Evolutionary conservation across 1,140 invertebrate genomes (phyloP).

Genomic region (Leguminivora glycinivorella): DNA sequence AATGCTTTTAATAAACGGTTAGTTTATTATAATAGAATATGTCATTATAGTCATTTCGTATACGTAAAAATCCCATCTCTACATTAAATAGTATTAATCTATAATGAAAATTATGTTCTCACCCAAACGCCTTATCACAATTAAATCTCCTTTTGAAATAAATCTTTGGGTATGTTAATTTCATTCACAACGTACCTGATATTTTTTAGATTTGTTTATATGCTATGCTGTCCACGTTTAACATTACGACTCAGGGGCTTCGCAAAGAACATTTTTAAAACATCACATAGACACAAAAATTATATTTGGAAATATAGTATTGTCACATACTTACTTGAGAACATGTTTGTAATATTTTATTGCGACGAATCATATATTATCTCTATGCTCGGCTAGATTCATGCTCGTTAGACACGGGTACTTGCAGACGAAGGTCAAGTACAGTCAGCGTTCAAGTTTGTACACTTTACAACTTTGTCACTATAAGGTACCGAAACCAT

Average conservation of each 20-base stretch:
- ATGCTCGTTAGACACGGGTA: conserved; percentile 1
- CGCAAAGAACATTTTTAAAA: conserved; percentile 60
- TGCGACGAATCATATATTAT: background rate
- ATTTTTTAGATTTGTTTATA: conserved; percentile 48
- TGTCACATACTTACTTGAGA: background rate
- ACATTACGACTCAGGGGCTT: conserved; percentile 50
- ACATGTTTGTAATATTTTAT: background rate
- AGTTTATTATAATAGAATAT: background rate
- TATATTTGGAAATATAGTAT: conserved; percentile 23
- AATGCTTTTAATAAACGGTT: conserved; percentile 5
- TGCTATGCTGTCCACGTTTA: conserved; percentile 55
- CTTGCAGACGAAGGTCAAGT: background rate
- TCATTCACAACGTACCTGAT: no score
- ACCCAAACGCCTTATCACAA: no score
- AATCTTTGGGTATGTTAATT: no score
- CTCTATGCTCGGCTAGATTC: background rate
- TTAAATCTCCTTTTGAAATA: no score
- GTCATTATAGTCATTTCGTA: background rate
- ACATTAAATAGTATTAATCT: no score
- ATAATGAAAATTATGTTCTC: no score
- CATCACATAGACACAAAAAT: conserved; percentile 42
- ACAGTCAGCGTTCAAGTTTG: background rate
- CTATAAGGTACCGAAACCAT: background rate
- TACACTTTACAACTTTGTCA: background rate
- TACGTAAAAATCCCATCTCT: no score